A percentile compares a stretch with the other conserved stretches of the same genome.
These are phyloP conservation scores for Eupithecia pulchellata DNA, from an alignment of 2,888 invertebrate species.

Conservation along the genomic window DNA sequence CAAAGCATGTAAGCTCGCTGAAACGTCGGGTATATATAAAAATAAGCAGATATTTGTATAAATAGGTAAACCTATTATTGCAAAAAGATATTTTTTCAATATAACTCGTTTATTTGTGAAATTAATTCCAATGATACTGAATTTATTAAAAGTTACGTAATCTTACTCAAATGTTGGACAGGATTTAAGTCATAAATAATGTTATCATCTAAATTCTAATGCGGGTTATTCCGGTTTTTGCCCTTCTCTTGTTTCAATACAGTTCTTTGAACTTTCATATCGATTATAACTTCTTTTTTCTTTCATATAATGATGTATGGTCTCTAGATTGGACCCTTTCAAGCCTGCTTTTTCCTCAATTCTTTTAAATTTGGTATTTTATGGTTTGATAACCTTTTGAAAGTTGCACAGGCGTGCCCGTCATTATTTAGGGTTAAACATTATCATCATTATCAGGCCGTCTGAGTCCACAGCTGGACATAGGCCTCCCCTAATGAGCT, in stretches of 20 bases:
- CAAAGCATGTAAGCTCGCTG: background rate
- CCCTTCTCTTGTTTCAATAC: conserved; percentile 1
- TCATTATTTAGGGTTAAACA: background rate
- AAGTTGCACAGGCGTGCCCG: background rate
- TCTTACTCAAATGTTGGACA: background rate
- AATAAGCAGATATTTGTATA: background rate
- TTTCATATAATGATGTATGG: background rate
- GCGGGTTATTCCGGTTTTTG: conserved; percentile 13
- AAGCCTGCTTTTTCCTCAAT: background rate
- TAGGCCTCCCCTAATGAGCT: too few species aligned
- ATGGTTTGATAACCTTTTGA: background rate
- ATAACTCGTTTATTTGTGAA: background rate
- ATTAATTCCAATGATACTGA: background rate
- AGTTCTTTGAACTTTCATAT: conserved; percentile 5
- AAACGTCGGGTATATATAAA: background rate
- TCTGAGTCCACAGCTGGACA: too few species aligned
- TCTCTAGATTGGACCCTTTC: background rate
- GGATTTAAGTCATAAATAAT: background rate
- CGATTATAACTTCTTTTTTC: background rate
- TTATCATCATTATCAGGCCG: too few species aligned
- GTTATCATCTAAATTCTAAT: background rate
- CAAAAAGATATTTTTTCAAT: background rate
- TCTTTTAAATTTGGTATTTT: background rate
- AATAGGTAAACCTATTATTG: background rate
- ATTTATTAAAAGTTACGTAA: background rate